Evolutionary conservation across 2,113 vertebrate genomes (phyloP), one percentile per base, ranked within the genome.

Genomic region (Petroica traversi): DNA sequence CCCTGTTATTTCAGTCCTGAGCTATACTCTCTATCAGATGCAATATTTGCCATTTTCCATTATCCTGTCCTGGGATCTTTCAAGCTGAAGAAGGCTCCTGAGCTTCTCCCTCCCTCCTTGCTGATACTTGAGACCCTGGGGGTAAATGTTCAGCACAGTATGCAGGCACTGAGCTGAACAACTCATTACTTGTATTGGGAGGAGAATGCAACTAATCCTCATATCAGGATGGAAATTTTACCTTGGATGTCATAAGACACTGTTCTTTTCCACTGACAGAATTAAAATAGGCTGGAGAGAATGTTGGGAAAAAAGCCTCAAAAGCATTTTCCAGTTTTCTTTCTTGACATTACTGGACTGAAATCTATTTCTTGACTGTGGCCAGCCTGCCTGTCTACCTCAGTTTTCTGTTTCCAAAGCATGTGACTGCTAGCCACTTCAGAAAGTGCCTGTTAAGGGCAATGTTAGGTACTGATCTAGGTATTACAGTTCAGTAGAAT

Each of bases 41-140:
- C 31, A 92, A 77, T 92, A 95, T 94, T 93, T 93, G 59, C 55
- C 51, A 64, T 89, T 95, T 94, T 80, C 68, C 48, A 54, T 91
- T 85, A 75, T 76, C 72, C 59, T 86, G 95, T 90, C 94, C 79
- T 77, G 88, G 85, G 82, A 91, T 95, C 62, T 92, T 78, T 95
- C 80, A 69, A 89, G 33, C 66, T 94, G 84, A 91, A 93, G 73
- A 86, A 95, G 68, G 63, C 59, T 91, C 41, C 11, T 5, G 46
- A 93, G 54, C 7, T 91, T 80, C 6, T 0, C 62, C 38, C 23
- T 85, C 55, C 54, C 28, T 89, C 40, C 63, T 93, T 22, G 0
- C 59, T 88, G 84, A 69, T 83, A 86, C 94, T 94, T 95, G 59
- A 96, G 51, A 90, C 72, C 48, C 59, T 86, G 23, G 63, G 67